phyloP scores from a whole-genome alignment of 2,888 invertebrate species.

The Catocala nupta region DNA sequence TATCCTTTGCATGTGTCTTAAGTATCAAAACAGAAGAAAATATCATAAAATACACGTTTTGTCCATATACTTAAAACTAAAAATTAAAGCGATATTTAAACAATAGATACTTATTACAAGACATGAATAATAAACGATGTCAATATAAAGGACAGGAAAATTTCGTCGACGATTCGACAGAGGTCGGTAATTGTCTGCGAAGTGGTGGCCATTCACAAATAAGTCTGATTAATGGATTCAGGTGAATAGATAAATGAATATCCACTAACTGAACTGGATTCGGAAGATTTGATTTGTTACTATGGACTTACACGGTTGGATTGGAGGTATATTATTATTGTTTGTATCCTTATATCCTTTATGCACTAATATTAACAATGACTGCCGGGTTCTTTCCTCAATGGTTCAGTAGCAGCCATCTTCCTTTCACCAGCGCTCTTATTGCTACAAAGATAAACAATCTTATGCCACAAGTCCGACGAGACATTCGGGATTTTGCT shows the following conservation, averaged over 20 bases:
- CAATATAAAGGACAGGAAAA: conserved; percentile 22
- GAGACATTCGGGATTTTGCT: no score
- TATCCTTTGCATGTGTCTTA: no score
- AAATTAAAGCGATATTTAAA: background rate
- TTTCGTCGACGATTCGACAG: conserved; percentile 16
- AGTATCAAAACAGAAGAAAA: background rate
- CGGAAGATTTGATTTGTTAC: conserved; percentile 16
- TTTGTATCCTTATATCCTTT: no score
- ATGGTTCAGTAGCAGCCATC: no score
- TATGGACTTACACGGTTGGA: background rate
- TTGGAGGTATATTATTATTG: no score
- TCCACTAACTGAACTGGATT: conserved; percentile 6
- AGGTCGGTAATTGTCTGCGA: conserved; percentile 29
- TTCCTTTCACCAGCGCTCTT: no score
- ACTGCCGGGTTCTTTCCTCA: no score
- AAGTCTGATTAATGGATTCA: conserved; percentile 43
- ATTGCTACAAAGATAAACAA: no score
- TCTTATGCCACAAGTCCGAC: no score
- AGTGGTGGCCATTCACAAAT: conserved; percentile 28
- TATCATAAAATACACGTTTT: background rate
- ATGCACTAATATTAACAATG: no score
- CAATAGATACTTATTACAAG: background rate
- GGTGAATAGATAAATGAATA: conserved; percentile 38
- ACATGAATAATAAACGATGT: conserved; percentile 11
- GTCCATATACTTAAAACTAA: background rate